Conservation (phyloP, 2,888 invertebrate species). For the Cataglyphis livida region DNA sequence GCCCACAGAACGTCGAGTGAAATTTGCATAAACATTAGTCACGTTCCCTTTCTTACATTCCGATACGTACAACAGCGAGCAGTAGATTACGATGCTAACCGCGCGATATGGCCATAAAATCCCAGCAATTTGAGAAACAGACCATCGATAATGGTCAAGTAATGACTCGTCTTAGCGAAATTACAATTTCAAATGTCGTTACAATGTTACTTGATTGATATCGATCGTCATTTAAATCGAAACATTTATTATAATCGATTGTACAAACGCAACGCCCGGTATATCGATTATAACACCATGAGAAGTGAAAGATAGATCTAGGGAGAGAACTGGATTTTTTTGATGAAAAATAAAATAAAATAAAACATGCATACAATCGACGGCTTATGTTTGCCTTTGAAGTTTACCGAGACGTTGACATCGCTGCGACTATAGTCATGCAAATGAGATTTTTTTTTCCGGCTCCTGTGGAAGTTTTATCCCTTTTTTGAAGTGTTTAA, state of each 20-base stretch:
- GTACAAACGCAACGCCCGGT: background rate
- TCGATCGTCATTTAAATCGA: conserved; percentile 61
- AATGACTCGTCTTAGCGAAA: conserved; percentile 23
- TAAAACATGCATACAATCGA: conserved; percentile 51
- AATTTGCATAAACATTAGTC: conserved; percentile 53
- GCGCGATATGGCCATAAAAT: conserved; percentile 26
- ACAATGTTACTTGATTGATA: background rate
- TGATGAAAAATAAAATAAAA: conserved; percentile 5
- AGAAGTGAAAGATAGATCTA: conserved; percentile 20
- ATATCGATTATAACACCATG: conserved; percentile 36
- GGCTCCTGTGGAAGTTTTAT: background rate
- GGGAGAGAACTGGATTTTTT: conserved; percentile 19
- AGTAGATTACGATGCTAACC: conserved; percentile 12
- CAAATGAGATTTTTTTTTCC: conserved; percentile 61
- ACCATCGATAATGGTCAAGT: background rate
- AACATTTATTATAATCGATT: conserved; percentile 3
- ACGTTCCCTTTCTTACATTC: conserved; percentile 42
- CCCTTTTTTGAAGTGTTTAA: background rate
- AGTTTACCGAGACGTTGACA: conserved; percentile 74
- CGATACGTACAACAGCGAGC: conserved; percentile 15
- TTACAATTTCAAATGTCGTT: conserved; percentile 32
- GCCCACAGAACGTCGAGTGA: conserved; percentile 3
- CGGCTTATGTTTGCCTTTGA: conserved; percentile 67
- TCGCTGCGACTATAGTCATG: conserved; percentile 70
- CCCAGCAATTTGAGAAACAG: conserved; percentile 19